Evolutionary conservation across 2,113 vertebrate genomes (phyloP).

Genomic region (Nycticorax nycticorax): DNA sequence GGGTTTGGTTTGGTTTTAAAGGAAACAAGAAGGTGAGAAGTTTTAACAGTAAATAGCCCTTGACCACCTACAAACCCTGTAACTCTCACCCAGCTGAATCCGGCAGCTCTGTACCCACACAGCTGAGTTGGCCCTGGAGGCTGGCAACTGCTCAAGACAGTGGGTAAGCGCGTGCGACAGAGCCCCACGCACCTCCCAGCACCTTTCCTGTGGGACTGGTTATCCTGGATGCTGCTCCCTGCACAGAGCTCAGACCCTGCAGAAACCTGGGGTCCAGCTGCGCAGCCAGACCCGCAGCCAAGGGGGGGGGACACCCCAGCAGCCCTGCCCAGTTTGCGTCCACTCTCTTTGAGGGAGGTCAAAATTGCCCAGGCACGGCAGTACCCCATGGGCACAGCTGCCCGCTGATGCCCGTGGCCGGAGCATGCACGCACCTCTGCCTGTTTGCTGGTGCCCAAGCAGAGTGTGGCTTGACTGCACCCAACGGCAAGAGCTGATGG

Average conservation of each 20-base stretch:
- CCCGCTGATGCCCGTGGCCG: not conserved
- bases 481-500: not conserved
- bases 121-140: not conserved
- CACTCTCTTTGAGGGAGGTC: not conserved
- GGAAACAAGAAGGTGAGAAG: not conserved
- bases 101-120: not conserved
- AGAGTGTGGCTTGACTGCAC: not conserved
- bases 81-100: not conserved
- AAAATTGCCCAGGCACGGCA: not conserved
- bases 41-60: conserved; percentile 54
- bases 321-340: not conserved
- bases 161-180: not conserved
- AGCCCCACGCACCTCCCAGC: not conserved
- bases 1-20: conserved; percentile 13
- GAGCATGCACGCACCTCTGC: not conserved
- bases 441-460: not conserved
- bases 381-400: not conserved
- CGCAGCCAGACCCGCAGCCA: not conserved
- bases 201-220: not conserved
- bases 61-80: not conserved
- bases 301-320: not conserved
- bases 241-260: not conserved
- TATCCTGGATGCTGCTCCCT: not conserved
- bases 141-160: not conserved
- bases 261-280: not conserved